Conservation (phyloP, 2,888 invertebrate species). For the Cyrtodaria siliqua region DNA sequence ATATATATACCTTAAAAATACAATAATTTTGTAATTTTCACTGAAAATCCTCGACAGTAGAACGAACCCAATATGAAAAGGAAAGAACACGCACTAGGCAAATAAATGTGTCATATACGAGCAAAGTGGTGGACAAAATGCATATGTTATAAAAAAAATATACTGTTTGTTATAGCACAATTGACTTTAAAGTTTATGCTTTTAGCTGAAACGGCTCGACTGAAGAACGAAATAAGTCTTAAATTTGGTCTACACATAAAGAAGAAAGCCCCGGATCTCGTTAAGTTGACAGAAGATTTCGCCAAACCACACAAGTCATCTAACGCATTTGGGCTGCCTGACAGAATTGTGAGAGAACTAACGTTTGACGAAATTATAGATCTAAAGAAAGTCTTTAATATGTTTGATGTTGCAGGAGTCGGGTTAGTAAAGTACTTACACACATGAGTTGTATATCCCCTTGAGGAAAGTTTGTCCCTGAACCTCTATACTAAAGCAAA, state of each 20-base stretch:
- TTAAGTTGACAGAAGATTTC: slow-evolving; percentile 67
- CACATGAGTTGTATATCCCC: no score
- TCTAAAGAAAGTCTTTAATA: slow-evolving; percentile 72
- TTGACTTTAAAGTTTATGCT: slow-evolving; percentile 3
- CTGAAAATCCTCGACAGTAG: no score
- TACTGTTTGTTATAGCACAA: no score
- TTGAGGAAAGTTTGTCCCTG: no score
- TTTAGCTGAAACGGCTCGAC: slow-evolving; percentile 56
- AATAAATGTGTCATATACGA: no score
- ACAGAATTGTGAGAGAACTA: slow-evolving; percentile 65
- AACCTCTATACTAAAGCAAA: no score
- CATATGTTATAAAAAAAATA: no score
- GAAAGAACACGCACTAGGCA: no score
- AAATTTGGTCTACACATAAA: slow-evolving; percentile 63
- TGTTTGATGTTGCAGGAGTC: slow-evolving; percentile 75
- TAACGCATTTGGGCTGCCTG: slow-evolving; percentile 66
- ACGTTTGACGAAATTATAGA: slow-evolving; percentile 75
- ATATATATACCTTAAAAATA: no score
- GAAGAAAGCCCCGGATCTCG: slow-evolving; percentile 59
- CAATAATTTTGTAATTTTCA: no score
- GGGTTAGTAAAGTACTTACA: slow-evolving; percentile 75
- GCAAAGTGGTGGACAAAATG: no score
- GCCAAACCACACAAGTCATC: slow-evolving; percentile 57
- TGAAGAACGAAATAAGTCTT: slow-evolving; percentile 58
- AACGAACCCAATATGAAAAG: no score